phyloP scores from a whole-genome alignment of 2,113 vertebrate genomes.

The Ploceus nigricollis region DNA sequence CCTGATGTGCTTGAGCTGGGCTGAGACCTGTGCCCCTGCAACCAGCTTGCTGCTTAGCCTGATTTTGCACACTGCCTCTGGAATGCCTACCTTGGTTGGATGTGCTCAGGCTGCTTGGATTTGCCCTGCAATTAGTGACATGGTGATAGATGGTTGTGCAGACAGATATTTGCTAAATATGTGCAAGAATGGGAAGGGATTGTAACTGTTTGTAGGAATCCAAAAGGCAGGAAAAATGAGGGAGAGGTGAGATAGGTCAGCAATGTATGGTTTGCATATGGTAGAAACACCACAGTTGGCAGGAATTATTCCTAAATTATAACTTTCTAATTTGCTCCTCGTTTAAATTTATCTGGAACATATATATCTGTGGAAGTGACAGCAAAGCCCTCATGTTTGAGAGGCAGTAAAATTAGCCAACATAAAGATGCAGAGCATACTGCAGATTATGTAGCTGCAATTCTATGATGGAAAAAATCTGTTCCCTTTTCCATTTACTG shows the following conservation, averaged over 20 bases:
- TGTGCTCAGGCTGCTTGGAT: background rate
- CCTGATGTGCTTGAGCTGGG: background rate
- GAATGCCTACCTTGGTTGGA: rapidly evolving
- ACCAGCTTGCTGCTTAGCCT: rapidly evolving
- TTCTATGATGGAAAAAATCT: background rate
- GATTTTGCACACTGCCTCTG: background rate
- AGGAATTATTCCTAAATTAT: background rate
- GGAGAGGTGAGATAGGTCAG: background rate
- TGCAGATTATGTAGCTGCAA: background rate
- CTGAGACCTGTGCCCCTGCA: background rate
- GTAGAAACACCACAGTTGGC: background rate
- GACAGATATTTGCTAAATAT: background rate
- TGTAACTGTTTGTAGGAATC: background rate
- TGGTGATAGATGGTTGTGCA: background rate
- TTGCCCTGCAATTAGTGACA: background rate
- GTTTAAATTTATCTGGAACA: background rate
- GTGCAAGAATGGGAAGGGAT: background rate
- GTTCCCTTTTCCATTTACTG: background rate
- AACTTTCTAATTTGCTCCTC: background rate
- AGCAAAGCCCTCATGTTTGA: background rate
- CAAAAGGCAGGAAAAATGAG: background rate
- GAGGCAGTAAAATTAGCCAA: background rate
- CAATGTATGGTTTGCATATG: background rate
- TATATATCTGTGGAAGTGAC: background rate
- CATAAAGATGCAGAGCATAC: background rate